Percentiles rank a stretch among this genome's conserved stretches.
Conservation (phyloP, 1,140 invertebrate genomes). For the Hypothenemus hampei region DNA sequence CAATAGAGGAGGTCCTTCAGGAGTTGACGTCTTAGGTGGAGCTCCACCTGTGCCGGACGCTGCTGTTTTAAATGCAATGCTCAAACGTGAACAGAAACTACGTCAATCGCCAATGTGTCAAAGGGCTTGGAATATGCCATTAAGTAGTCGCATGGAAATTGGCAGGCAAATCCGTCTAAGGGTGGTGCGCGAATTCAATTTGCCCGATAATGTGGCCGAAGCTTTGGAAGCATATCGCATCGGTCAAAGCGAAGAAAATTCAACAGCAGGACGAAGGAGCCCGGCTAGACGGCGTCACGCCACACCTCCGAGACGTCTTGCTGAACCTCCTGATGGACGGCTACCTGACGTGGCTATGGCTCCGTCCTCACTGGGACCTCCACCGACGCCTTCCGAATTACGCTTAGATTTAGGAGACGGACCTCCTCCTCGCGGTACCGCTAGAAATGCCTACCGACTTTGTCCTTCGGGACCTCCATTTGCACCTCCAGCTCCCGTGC, state of each 20-base stretch:
- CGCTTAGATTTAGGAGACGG: slow-evolving; percentile 23
- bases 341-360: slow-evolving; percentile 21
- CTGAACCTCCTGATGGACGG: slow-evolving; percentile 19
- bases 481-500: slow-evolving; percentile 17
- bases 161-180: slow-evolving; percentile 73
- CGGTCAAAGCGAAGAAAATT: slow-evolving; percentile 19
- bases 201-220: slow-evolving; percentile 87
- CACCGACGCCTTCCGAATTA: slow-evolving; percentile 22
- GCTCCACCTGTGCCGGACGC: slow-evolving; percentile 67
- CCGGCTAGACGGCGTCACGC: slow-evolving; percentile 14
- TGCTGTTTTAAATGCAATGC: slow-evolving; percentile 72
- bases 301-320: slow-evolving; percentile 17
- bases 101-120: slow-evolving; percentile 73
- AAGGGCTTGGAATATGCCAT: slow-evolving; percentile 67
- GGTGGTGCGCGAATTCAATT: slow-evolving; percentile 89
- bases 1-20: slow-evolving; percentile 58
- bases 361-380: slow-evolving; percentile 17
- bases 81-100: slow-evolving; percentile 81
- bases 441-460: slow-evolving; percentile 15
- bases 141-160: slow-evolving; percentile 72
- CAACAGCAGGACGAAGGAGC: slow-evolving; percentile 8
- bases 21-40: slow-evolving; percentile 56
- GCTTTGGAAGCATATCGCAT: slow-evolving; percentile 57
- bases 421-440: slow-evolving; percentile 8
- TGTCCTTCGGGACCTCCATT: slow-evolving; percentile 22